These are phyloP conservation scores for Cossypha polioptera DNA, from an alignment of 2,797 vertebrate species.

Conservation along the genomic window DNA sequence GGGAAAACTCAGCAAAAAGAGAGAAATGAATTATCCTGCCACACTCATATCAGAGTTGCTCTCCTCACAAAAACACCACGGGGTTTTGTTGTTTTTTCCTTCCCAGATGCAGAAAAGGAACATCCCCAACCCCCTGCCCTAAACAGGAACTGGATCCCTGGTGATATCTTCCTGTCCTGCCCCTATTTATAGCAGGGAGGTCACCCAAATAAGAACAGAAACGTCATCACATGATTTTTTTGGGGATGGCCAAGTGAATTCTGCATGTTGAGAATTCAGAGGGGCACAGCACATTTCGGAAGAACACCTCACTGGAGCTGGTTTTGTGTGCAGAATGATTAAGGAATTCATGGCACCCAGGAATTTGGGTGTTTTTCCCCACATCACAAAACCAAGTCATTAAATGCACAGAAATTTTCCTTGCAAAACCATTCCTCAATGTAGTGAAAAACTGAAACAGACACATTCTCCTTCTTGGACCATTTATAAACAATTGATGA, in stretches of 20 bases:
- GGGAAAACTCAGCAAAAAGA: background rate
- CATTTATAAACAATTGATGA: background rate
- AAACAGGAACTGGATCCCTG: constrained; percentile 55
- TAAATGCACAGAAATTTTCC: background rate
- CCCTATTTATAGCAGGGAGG: constrained; percentile 43
- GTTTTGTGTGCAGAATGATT: background rate
- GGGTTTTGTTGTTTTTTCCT: background rate
- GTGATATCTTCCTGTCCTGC: background rate
- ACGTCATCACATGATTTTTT: background rate
- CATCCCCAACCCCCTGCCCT: background rate
- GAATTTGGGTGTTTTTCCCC: background rate
- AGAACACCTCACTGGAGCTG: background rate
- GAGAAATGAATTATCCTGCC: background rate
- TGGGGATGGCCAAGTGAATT: background rate
- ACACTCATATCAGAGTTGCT: accelerated
- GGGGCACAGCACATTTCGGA: background rate
- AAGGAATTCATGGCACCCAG: accelerated
- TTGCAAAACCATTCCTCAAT: background rate
- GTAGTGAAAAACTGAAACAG: background rate
- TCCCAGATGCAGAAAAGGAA: background rate
- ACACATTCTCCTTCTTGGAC: background rate
- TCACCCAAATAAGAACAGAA: constrained; percentile 43
- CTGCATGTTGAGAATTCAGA: background rate
- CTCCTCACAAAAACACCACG: background rate
- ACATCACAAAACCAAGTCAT: background rate